These are phyloP conservation scores for Platerodrilus igneus DNA, from an alignment of 2,888 invertebrate genomes.

Conservation along the genomic window DNA sequence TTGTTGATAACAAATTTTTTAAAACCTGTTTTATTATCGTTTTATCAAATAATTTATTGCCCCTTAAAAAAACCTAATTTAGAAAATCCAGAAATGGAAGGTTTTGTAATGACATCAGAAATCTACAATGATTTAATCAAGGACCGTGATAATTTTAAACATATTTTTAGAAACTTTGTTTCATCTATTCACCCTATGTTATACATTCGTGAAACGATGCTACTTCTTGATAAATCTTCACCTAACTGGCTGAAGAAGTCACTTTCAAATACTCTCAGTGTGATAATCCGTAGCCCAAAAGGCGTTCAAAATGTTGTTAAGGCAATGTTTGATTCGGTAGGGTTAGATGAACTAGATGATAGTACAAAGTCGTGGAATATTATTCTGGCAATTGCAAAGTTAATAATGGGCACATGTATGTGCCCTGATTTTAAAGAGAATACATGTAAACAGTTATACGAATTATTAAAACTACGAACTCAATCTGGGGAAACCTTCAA, in stretches of 20 bases:
- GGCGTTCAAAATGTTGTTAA: conserved; percentile 62
- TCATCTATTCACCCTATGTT: conserved; percentile 56
- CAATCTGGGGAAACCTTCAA: conserved; percentile 47
- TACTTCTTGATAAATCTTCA: conserved; percentile 55
- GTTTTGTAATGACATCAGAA: conserved; percentile 55
- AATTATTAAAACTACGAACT: conserved; percentile 47
- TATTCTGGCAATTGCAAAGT: conserved; percentile 61
- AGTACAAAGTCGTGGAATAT: conserved; percentile 62
- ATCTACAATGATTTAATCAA: conserved; percentile 51
- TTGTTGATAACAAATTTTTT: conserved; percentile 56
- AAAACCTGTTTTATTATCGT: conserved; percentile 59
- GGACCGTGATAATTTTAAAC: conserved; percentile 53
- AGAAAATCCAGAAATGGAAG: conserved; percentile 10
- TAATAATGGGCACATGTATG: conserved; percentile 57
- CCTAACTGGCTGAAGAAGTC: conserved; percentile 62
- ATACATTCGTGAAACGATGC: conserved; percentile 65
- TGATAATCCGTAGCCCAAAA: conserved; percentile 54
- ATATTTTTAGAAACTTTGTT: conserved; percentile 52
- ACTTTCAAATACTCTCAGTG: conserved; percentile 58
- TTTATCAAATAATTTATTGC: conserved; percentile 66
- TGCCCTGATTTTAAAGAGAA: conserved; percentile 53
- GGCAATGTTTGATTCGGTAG: conserved; percentile 54
- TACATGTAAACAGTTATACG: conserved; percentile 52
- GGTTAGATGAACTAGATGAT: conserved; percentile 39
- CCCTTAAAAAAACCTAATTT: conserved; percentile 59